A percentile compares a stretch with the other conserved stretches of the same genome.
Evolutionary conservation across 2,113 vertebrate species (phyloP).

Genomic region (Poecilia latipinna): DNA sequence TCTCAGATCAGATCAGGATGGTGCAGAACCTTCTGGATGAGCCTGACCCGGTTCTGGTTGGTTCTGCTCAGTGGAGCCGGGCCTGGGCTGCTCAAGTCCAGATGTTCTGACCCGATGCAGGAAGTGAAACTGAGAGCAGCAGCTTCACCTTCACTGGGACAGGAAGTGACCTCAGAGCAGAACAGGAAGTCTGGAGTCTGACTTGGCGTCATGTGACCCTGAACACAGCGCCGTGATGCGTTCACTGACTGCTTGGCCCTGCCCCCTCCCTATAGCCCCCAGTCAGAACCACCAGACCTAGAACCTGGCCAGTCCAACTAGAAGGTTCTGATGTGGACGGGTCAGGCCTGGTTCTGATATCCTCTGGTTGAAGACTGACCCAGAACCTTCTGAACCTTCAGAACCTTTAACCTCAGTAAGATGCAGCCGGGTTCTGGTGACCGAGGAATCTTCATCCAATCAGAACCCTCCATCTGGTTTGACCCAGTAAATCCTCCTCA

Average conservation of each 20-base stretch:
- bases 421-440: too few species aligned
- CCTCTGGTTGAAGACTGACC: not conserved
- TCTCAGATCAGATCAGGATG: not conserved
- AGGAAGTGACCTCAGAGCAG: constrained; percentile 23
- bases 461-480: not conserved
- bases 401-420: not conserved
- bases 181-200: not conserved
- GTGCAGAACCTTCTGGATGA: constrained; percentile 9
- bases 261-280: not conserved
- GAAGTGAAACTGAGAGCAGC: not conserved
- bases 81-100: not conserved
- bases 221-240: not conserved
- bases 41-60: not conserved
- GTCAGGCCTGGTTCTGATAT: not conserved
- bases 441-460: too few species aligned
- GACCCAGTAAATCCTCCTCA: not conserved
- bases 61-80: not conserved
- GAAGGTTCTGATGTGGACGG: too few species aligned
- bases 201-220: constrained; percentile 21
- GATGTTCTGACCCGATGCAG: not conserved
- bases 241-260: not conserved
- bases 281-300: too few species aligned
- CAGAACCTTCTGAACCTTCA: too few species aligned
- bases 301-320: too few species aligned
- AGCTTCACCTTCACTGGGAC: not conserved